These are phyloP conservation scores for Macropus fuliginosus DNA, from an alignment of 2,797 vertebrate genomes.

Conservation along the genomic window DNA sequence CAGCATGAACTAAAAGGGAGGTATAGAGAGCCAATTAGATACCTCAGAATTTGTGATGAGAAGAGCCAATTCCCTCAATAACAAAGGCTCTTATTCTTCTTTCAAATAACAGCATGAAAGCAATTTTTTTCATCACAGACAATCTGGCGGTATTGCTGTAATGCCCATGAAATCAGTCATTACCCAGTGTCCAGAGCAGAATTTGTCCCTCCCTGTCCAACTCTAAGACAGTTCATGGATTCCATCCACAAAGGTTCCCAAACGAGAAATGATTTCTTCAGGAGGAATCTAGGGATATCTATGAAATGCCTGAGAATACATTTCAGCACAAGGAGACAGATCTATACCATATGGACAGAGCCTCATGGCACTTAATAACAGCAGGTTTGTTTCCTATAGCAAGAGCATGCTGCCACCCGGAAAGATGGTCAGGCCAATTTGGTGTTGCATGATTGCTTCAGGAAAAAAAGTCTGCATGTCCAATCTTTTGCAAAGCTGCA, in stretches of 20 bases:
- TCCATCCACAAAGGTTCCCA: constrained; percentile 58
- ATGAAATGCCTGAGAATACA: background rate
- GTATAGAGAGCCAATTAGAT: constrained; percentile 60
- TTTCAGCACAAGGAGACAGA: constrained; percentile 47
- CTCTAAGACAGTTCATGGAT: constrained; percentile 55
- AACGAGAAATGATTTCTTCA: constrained; percentile 71
- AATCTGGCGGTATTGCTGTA: constrained; percentile 50
- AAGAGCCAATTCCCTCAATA: constrained; percentile 66
- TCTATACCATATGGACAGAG: constrained; percentile 43
- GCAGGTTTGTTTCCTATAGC: background rate
- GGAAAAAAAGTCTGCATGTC: constrained; percentile 34
- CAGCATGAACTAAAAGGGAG: constrained; percentile 42
- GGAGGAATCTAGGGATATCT: constrained; percentile 55
- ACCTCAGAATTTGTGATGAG: constrained; percentile 29
- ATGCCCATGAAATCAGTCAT: constrained; percentile 57
- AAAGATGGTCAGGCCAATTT: background rate
- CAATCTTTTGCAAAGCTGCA: constrained; percentile 68
- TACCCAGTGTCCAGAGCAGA: constrained; percentile 39
- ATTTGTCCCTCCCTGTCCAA: constrained; percentile 22
- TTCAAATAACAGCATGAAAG: constrained; percentile 64
- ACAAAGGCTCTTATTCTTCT: constrained; percentile 67
- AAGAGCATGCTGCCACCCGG: background rate
- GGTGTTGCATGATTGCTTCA: constrained; percentile 22
- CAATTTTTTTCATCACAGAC: constrained; percentile 46
- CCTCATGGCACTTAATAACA: background rate